Evolutionary conservation across 2,113 vertebrate genomes (phyloP).

Genomic region (Perca fluviatilis): DNA sequence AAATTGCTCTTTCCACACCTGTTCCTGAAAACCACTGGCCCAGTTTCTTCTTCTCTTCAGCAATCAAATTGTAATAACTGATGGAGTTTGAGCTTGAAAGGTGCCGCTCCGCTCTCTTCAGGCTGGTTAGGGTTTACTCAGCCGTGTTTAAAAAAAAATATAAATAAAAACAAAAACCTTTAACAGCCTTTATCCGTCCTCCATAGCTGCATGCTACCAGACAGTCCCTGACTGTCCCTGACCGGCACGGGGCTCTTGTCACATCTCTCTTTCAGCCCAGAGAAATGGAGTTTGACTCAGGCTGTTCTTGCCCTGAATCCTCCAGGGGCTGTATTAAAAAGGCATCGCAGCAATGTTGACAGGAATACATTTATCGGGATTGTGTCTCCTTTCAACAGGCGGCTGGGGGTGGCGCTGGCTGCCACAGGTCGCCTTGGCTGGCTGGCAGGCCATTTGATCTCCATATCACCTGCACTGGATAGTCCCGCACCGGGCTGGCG

Average conservation of each 20-base stretch:
- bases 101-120: slow-evolving; percentile 23
- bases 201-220: slow-evolving; percentile 21
- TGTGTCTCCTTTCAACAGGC: slow-evolving; percentile 84
- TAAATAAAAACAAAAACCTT: slow-evolving; percentile 18
- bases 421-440: slow-evolving; percentile 70
- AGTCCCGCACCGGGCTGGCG: slow-evolving; percentile 45
- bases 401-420: slow-evolving; percentile 73
- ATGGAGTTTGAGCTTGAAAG: slow-evolving; percentile 16
- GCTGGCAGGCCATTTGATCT: slow-evolving; percentile 75
- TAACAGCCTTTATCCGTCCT: slow-evolving; percentile 23
- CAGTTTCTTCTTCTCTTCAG: slow-evolving; percentile 25
- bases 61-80: slow-evolving; percentile 14
- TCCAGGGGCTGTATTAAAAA: slow-evolving; percentile 84
- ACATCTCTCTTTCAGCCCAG: slow-evolving; percentile 67
- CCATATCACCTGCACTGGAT: slow-evolving; percentile 62
- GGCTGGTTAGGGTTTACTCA: slow-evolving; percentile 31
- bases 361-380: slow-evolving; percentile 87
- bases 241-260: slow-evolving; percentile 72
- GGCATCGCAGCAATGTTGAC: slow-evolving; percentile 83
- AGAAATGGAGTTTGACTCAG: slow-evolving; percentile 84
- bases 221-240: slow-evolving; percentile 59
- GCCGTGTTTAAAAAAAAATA: neutral
- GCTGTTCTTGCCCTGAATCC: slow-evolving; percentile 75
- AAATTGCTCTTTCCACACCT: slow-evolving; percentile 48
- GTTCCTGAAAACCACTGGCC: slow-evolving; percentile 23